phyloP scores from a whole-genome alignment of 2,797 vertebrate genomes.

The Darevskia nairensis region DNA sequence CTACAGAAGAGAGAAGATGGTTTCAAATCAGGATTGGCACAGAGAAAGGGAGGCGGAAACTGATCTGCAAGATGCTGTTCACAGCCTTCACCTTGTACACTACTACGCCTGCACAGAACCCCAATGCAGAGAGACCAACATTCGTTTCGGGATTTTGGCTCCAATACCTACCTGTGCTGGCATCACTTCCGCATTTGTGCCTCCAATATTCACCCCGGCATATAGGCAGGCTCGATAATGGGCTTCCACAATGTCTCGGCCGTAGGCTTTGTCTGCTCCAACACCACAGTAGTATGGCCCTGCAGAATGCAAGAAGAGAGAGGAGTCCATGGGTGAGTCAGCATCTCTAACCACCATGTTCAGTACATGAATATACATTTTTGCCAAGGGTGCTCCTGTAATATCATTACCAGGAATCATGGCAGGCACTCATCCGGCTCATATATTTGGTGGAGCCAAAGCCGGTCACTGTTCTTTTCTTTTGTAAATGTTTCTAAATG shows the following conservation, averaged over 20 bases:
- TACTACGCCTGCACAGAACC: accelerated
- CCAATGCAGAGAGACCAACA: background rate
- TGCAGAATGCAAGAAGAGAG: conserved; percentile 62
- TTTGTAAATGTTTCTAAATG: background rate
- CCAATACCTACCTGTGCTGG: conserved; percentile 89
- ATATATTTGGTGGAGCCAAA: background rate
- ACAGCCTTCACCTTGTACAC: background rate
- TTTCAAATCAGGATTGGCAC: background rate
- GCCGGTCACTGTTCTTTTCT: background rate
- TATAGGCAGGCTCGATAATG: conserved; percentile 96
- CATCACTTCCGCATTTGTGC: conserved; percentile 98
- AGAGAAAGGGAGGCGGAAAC: background rate
- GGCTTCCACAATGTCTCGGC: conserved; percentile 93
- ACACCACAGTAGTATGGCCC: conserved; percentile 98
- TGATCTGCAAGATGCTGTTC: background rate
- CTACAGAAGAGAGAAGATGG: conserved; percentile 70
- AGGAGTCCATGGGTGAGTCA: background rate
- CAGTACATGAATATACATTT: background rate
- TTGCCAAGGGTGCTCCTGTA: background rate
- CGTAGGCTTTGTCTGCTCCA: conserved; percentile 94
- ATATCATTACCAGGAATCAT: background rate
- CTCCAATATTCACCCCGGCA: conserved; percentile 92
- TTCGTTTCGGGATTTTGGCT: background rate
- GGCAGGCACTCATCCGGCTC: background rate
- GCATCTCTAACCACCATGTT: background rate